A percentile compares a stretch with the other conserved stretches of the same genome.
Evolutionary conservation across 1,140 invertebrate genomes (phyloP).

Genomic region (Saccostrea echinata): DNA sequence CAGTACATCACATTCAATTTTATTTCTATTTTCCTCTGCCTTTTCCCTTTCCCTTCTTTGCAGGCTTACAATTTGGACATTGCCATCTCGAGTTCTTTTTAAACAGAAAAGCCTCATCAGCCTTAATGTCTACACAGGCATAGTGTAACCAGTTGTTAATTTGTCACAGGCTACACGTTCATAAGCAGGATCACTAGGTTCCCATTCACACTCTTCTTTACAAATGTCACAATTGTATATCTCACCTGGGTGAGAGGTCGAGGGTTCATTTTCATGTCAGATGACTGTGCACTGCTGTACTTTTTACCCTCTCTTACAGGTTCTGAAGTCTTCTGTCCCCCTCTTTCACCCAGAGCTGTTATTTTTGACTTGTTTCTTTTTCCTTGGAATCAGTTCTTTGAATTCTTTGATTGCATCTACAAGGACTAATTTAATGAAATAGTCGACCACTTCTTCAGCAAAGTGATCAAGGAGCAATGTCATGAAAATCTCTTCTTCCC

Average conservation of each 20-base stretch:
- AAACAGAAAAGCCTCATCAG: conserved; percentile 39
- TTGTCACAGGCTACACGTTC: conserved; percentile 49
- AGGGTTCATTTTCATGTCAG: conserved; percentile 3
- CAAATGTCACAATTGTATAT: conserved; percentile 39
- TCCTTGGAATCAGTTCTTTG: too few species aligned
- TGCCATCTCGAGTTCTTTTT: conserved; percentile 41
- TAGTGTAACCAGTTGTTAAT: conserved; percentile 51
- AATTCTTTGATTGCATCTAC: conserved; percentile 39
- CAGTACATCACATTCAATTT: conserved; percentile 3
- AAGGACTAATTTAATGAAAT: conserved; percentile 40
- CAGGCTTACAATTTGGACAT: conserved; percentile 41
- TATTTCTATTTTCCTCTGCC: conserved; percentile 22
- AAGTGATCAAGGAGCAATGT: conserved; percentile 9
- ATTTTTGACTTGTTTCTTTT: too few species aligned
- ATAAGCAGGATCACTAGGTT: conserved; percentile 15
- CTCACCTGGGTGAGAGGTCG: neutral
- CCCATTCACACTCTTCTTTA: conserved; percentile 27
- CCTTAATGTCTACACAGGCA: conserved; percentile 42
- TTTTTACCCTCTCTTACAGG: neutral
- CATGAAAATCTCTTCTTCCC: conserved; percentile 41
- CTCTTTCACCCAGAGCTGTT: conserved; percentile 40
- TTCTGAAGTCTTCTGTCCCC: neutral
- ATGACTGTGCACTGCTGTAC: neutral
- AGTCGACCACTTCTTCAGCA: conserved; percentile 1
- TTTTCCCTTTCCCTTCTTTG: conserved; percentile 36